Percentiles rank a stretch among this genome's conserved stretches.
Conservation (phyloP, 2,797 vertebrate species). For the Pteronotus mesoamericanus region DNA sequence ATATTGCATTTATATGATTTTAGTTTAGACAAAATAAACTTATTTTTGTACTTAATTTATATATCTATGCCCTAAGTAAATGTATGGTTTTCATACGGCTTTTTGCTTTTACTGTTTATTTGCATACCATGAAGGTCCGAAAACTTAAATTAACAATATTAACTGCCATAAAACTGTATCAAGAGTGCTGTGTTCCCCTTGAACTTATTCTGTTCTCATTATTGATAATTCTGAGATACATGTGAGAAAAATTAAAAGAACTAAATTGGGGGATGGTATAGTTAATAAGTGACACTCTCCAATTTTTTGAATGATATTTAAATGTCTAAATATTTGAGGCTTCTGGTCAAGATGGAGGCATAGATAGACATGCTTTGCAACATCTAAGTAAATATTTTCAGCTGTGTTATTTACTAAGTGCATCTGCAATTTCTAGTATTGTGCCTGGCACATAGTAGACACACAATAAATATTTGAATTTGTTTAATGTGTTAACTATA, state of each 20-base stretch:
- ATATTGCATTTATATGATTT: not conserved
- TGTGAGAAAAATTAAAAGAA: not conserved
- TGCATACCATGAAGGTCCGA: not conserved
- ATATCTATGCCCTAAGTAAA: not conserved
- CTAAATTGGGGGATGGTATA: not conserved
- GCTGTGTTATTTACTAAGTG: not conserved
- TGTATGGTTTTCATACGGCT: not conserved
- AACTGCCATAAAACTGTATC: not conserved
- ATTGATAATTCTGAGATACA: not conserved
- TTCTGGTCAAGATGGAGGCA: not conserved
- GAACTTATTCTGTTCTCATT: not conserved
- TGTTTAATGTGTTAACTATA: not conserved
- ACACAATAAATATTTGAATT: not conserved
- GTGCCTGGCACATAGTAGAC: not conserved
- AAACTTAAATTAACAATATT: not conserved
- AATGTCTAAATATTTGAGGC: not conserved
- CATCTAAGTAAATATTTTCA: not conserved
- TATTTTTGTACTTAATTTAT: not conserved
- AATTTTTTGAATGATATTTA: not conserved
- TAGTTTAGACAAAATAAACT: not conserved
- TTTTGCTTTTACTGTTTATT: slow-evolving; percentile 21
- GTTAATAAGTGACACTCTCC: not conserved
- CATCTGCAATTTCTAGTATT: not conserved
- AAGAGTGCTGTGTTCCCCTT: not conserved
- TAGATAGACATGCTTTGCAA: too few species aligned